Base-by-base conservation (phyloP, 92 coral and sea anemone genomes). In the Parazoanthus atlanticus region DNA sequence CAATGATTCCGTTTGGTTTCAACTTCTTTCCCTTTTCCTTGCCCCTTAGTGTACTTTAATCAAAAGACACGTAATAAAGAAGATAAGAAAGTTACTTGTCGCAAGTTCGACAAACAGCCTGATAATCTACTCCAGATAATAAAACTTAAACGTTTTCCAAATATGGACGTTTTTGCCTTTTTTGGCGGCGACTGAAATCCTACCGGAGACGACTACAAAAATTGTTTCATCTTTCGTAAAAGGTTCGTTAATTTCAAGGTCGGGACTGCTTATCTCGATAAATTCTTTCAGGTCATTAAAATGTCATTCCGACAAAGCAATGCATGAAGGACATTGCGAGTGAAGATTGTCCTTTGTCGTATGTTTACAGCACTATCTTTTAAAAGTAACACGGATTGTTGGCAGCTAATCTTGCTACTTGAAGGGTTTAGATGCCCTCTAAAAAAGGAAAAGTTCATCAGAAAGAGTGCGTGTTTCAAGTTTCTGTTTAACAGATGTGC, bases 401-500 rank as follows among this genome's bases (percentile, higher is more conserved):
- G 46, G 25, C 65, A 26, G 46, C 15, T 69, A 38, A 43, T 71
- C 29, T 29, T 26, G 79, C 87, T 70, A 84, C 29, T 32, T 13
- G 38, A 70, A 29, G 28, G 5, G 38, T 84, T 30, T 19, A 17
- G 17, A 29, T 47, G 29, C 78, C 13, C 64, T 10, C 26, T 41
- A 32, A 40, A 40, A 32, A 70, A 8, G 70, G 13, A 71, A 71
- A 40, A 43, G 78, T 77, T 46, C 5, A 11, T 21, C 43, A 69
- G 66, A 84, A 40, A 19, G 31, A 46, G 74, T 84, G 78, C 87
- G 87, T 84, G 87, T 84, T 71, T 41, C 25, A 16, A 21, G 12
- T 84, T 84, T 84, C 87, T 84, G 77, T 84, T 30, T 84, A 84
- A 84, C 87, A 84, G 87, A 84, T 84, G 87, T 84, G 87, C 74